Evolutionary conservation across 2,797 vertebrate genomes (phyloP).

Genomic region (Taenioides sp.): DNA sequence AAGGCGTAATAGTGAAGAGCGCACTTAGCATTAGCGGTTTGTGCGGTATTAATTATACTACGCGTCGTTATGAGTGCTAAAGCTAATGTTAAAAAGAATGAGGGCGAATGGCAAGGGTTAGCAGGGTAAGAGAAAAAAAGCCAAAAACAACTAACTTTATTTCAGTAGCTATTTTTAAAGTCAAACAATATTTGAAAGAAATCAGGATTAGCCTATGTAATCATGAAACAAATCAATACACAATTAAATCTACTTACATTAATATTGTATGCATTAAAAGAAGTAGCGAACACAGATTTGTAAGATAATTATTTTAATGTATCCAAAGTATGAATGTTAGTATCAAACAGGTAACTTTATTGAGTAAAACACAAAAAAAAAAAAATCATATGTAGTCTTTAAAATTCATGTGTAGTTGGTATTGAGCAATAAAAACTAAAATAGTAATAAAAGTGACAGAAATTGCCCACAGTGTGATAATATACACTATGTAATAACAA

Average conservation of each 20-base stretch:
- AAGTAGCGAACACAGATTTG: background rate
- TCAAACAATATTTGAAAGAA: no score
- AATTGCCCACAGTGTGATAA: no score
- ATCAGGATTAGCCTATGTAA: no score
- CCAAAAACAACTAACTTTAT: background rate
- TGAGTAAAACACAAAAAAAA: background rate
- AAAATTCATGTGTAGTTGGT: no score
- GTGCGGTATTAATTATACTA: slow-evolving; percentile 40
- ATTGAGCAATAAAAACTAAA: no score
- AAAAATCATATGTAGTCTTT: no score
- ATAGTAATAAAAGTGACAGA: no score
- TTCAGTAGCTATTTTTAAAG: background rate
- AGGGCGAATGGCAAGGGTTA: slow-evolving; percentile 47
- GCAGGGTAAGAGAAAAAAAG: slow-evolving; percentile 29
- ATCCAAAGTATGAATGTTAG: background rate
- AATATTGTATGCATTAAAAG: no score
- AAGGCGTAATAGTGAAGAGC: slow-evolving; percentile 18
- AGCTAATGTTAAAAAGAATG: slow-evolving; percentile 14
- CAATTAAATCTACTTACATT: no score
- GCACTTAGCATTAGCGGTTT: slow-evolving; percentile 23
- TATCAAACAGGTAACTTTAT: background rate
- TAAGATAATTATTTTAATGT: background rate
- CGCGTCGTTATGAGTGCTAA: slow-evolving; percentile 17
- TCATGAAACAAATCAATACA: no score
- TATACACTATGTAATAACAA: no score